Percentiles rank a stretch among this genome's conserved stretches.
These are phyloP conservation scores for Characodon lateralis DNA, from an alignment of 2,797 vertebrate genomes.

Conservation along the genomic window DNA sequence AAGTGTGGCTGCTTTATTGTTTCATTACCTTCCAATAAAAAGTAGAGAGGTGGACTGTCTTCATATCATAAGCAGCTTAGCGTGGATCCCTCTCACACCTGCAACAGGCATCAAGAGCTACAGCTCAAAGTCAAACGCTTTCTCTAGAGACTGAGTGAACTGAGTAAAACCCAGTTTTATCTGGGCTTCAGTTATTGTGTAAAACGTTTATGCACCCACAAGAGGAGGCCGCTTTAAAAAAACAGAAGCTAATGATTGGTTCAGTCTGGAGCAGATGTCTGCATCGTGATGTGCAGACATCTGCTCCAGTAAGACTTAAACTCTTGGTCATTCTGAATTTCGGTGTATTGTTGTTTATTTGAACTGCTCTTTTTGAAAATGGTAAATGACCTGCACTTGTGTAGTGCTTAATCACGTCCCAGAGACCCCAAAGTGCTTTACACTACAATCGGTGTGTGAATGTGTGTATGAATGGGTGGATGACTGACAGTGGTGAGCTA, in stretches of 20 bases:
- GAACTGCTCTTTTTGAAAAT: background rate
- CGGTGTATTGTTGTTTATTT: background rate
- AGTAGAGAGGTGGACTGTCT: conserved; percentile 10
- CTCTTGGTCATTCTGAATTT: background rate
- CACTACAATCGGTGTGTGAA: too few species aligned
- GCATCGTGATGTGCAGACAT: too few species aligned
- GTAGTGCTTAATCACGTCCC: too few species aligned
- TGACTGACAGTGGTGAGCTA: too few species aligned
- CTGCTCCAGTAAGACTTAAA: too few species aligned
- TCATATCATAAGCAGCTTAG: conserved; percentile 12
- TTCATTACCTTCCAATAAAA: conserved; percentile 70
- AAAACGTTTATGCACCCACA: conserved; percentile 14
- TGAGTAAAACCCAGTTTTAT: conserved; percentile 1
- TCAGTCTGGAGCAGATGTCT: background rate
- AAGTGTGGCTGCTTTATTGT: conserved; percentile 46
- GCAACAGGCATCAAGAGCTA: background rate
- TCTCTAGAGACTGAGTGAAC: conserved; percentile 7
- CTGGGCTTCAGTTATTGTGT: conserved; percentile 10
- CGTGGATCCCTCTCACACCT: conserved; percentile 29
- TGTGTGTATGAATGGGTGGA: too few species aligned
- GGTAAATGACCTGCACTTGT: too few species aligned
- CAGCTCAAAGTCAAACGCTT: background rate
- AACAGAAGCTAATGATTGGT: background rate
- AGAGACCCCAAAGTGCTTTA: too few species aligned
- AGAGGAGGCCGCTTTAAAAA: conserved; percentile 13